These are phyloP conservation scores for Desmophyllum pertusum DNA, from an alignment of 92 coral and sea anemone genomes.

Conservation along the genomic window DNA sequence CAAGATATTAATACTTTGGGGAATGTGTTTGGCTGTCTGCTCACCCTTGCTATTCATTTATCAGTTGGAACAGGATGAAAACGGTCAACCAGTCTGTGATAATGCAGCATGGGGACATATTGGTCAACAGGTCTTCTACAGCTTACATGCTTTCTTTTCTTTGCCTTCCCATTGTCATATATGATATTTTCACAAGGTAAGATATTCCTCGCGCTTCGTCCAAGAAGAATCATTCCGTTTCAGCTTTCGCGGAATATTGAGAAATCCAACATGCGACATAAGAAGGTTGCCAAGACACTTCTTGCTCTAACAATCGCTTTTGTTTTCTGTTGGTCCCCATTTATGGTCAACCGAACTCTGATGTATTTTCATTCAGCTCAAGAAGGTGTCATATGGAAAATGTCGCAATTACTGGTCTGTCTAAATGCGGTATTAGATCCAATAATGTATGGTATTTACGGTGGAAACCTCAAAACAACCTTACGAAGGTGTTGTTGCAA, in stretches of 20 bases:
- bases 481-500: background rate
- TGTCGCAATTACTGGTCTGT: constrained; percentile 3
- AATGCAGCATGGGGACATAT: constrained; percentile 32
- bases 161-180: background rate
- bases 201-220: background rate
- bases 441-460: constrained; percentile 9
- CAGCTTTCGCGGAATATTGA: background rate
- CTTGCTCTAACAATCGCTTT: constrained; percentile 14
- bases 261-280: background rate
- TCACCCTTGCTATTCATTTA: background rate
- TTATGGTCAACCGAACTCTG: background rate
- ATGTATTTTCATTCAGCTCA: background rate
- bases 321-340: constrained; percentile 26
- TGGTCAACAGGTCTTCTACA: constrained; percentile 31
- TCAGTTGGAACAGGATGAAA: background rate
- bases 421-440: constrained; percentile 1
- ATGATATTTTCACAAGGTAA: constrained; percentile 6
- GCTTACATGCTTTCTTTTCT: constrained; percentile 18
- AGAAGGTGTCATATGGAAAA: background rate
- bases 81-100: background rate
- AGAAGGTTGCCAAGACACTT: constrained; percentile 22
- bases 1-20: background rate
- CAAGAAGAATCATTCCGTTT: background rate
- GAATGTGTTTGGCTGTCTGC: background rate
- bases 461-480: constrained; percentile 8